These are phyloP conservation scores for Apomyelois bistriatella DNA, from an alignment of 2,888 invertebrate species.

Conservation along the genomic window DNA sequence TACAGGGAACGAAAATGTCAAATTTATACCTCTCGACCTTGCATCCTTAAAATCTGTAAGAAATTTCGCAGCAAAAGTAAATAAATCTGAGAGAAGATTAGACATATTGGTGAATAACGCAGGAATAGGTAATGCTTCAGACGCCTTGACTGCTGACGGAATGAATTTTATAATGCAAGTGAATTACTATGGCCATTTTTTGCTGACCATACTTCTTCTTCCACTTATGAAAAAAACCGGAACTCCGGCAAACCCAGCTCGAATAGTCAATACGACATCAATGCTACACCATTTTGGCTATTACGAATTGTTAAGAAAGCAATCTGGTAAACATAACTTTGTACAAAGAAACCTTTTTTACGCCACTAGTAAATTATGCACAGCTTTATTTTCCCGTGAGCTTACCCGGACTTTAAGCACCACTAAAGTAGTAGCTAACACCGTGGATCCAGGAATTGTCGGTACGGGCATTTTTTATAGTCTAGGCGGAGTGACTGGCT, in stretches of 20 bases:
- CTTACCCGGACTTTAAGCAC: slow-evolving; percentile 81
- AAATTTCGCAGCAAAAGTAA: slow-evolving; percentile 87
- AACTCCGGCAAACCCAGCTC: slow-evolving; percentile 76
- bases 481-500: slow-evolving; percentile 54
- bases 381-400: slow-evolving; percentile 84
- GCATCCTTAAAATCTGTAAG: slow-evolving; percentile 86
- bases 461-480: slow-evolving; percentile 84
- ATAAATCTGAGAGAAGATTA: slow-evolving; percentile 82
- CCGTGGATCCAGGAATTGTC: slow-evolving; percentile 90
- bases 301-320: not conserved
- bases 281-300: slow-evolving; percentile 75
- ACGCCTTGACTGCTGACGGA: slow-evolving; percentile 84
- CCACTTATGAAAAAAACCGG: slow-evolving; percentile 83
- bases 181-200: slow-evolving; percentile 94
- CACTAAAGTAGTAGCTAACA: slow-evolving; percentile 86
- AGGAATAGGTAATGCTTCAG: slow-evolving; percentile 83
- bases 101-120: slow-evolving; percentile 94
- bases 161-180: slow-evolving; percentile 93
- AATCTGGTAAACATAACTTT: slow-evolving; percentile 47
- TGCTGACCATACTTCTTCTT: slow-evolving; percentile 91
- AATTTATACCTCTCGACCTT: slow-evolving; percentile 85
- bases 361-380: slow-evolving; percentile 83
- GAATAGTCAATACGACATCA: slow-evolving; percentile 88
- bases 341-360: slow-evolving; percentile 47
- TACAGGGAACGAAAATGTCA: slow-evolving; percentile 82